These are phyloP conservation scores for Drosophila robusta DNA, from an alignment of 2,888 invertebrate species.

Conservation along the genomic window DNA sequence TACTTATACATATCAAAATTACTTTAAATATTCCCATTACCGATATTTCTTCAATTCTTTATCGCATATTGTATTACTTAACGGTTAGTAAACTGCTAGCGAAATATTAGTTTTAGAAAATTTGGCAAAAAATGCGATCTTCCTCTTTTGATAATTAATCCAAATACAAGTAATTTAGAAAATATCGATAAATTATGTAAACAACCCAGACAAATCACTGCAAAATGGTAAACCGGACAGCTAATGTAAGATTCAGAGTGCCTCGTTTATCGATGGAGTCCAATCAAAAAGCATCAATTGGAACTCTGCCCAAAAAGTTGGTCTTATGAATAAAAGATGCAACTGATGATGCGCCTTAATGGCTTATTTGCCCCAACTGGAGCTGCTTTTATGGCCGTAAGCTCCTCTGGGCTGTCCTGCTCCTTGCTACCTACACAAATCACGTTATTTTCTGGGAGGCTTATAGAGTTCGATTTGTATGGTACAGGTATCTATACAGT, in stretches of 20 bases:
- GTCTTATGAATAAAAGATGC: slow-evolving; percentile 19
- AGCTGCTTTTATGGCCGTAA: slow-evolving; percentile 4
- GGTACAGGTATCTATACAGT: slow-evolving; percentile 34
- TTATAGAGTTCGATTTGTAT: not conserved
- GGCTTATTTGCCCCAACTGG: slow-evolving; percentile 16
- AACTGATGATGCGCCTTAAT: slow-evolving; percentile 18
- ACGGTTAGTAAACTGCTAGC: no score
- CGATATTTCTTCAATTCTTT: no score
- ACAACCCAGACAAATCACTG: no score
- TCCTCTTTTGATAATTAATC: no score
- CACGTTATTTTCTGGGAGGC: slow-evolving; percentile 1
- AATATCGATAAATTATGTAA: no score
- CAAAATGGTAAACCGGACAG: not conserved
- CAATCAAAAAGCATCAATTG: slow-evolving; percentile 6
- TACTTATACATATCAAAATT: no score
- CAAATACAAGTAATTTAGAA: no score
- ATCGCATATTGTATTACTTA: no score
- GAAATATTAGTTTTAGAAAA: no score
- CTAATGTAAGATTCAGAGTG: not conserved
- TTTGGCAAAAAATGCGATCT: no score
- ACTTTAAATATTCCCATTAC: no score
- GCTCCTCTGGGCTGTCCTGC: not conserved
- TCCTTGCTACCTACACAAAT: not conserved
- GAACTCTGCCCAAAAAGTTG: slow-evolving; percentile 14
- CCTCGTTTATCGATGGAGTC: not conserved